Percentiles rank a stretch among this genome's conserved stretches.
Conservation (phyloP, 2,113 vertebrate species). For the Dipodomys merriami region DNA sequence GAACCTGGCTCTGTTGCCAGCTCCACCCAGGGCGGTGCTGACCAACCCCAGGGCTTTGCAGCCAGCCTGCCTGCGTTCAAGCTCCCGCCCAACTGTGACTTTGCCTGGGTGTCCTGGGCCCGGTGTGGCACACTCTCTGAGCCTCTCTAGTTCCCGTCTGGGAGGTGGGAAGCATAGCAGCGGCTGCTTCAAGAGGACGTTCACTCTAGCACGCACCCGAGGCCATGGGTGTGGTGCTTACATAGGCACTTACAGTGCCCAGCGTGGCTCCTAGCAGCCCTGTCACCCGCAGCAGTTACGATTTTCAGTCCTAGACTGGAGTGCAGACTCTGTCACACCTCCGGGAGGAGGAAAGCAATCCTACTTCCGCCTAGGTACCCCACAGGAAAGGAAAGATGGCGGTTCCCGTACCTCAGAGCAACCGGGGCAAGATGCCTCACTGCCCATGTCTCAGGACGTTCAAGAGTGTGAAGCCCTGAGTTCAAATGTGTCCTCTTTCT, state of each 20-base stretch:
- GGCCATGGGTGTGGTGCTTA: not conserved
- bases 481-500: not conserved
- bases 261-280: not conserved
- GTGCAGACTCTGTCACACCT: not conserved
- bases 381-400: not conserved
- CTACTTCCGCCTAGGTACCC: too few relatives aligned
- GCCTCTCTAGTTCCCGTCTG: not conserved
- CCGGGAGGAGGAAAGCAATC: not conserved
- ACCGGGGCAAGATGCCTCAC: not conserved
- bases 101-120: not conserved
- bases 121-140: not conserved
- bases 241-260: not conserved
- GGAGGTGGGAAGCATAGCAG: not conserved
- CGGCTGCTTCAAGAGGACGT: not conserved
- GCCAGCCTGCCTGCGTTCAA: not conserved
- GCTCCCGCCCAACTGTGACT: not conserved
- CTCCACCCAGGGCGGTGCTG: rapidly evolving
- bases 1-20: not conserved
- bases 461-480: not conserved
- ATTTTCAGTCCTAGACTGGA: not conserved
- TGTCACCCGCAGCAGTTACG: not conserved
- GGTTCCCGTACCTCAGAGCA: not conserved
- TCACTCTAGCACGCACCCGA: not conserved
- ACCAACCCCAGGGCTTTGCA: not conserved
- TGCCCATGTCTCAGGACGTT: not conserved